Conservation (phyloP, 2,797 vertebrate genomes). For the Sebastiscus albofasciatus region DNA sequence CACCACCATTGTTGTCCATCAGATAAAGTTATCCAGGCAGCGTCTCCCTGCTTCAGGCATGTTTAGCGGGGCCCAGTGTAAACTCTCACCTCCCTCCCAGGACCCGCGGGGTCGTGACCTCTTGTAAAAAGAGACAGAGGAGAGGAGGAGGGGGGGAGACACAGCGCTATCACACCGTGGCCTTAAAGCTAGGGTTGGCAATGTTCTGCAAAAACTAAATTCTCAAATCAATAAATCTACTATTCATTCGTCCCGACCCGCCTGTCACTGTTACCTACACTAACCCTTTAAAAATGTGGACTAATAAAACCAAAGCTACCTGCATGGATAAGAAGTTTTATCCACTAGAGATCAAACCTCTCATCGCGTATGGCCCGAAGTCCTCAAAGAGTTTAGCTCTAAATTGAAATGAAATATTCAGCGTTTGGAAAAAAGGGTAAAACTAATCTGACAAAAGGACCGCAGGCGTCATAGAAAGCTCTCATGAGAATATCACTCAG, state of each 20-base stretch:
- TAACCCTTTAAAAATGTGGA: too few species aligned
- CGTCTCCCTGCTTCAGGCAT: slow-evolving; percentile 63
- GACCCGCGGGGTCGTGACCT: slow-evolving; percentile 53
- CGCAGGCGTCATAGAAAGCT: neutral
- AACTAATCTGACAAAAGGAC: slow-evolving; percentile 11
- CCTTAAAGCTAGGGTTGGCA: neutral
- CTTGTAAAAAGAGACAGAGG: slow-evolving; percentile 35
- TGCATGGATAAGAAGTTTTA: too few species aligned
- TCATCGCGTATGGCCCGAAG: neutral
- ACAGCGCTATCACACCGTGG: neutral
- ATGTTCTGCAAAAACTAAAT: neutral
- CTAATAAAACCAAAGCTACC: too few species aligned
- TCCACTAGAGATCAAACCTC: too few species aligned
- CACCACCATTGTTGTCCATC: slow-evolving; percentile 25
- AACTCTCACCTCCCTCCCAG: slow-evolving; percentile 66
- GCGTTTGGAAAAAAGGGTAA: neutral
- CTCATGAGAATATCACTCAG: slow-evolving; percentile 4
- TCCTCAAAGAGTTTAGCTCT: neutral
- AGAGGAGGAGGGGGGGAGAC: too few species aligned
- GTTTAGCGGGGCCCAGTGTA: slow-evolving; percentile 45
- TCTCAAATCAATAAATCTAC: too few species aligned
- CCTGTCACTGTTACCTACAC: too few species aligned
- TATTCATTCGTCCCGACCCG: too few species aligned
- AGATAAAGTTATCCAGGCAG: slow-evolving; percentile 23
- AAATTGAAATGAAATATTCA: slow-evolving; percentile 14